Conservation (phyloP, 1,140 invertebrate genomes). For the Drosophila bocqueti region DNA sequence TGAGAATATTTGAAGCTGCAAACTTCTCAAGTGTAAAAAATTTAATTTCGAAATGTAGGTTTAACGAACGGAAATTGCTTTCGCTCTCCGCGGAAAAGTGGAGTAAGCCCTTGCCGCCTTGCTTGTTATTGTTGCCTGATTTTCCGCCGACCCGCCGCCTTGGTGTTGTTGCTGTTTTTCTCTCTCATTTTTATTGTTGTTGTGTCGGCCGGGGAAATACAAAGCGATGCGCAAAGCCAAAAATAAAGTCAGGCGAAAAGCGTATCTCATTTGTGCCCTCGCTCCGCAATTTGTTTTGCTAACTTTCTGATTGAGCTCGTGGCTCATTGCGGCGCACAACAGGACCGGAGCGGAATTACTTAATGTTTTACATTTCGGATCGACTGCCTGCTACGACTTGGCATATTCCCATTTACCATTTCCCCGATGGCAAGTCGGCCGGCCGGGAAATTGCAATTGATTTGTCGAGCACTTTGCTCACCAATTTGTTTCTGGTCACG, state of each 20-base stretch:
- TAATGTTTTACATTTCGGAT: conserved; percentile 71
- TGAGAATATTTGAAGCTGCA: conserved; percentile 79
- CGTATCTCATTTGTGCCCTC: conserved; percentile 61
- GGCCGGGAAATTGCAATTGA: conserved; percentile 74
- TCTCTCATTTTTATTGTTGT: conserved; percentile 7
- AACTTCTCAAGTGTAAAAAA: conserved; percentile 83
- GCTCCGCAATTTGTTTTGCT: conserved; percentile 75
- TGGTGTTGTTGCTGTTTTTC: conserved; percentile 13
- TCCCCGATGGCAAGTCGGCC: conserved; percentile 30
- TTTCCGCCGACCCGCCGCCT: conserved; percentile 30
- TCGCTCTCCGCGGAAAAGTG: conserved; percentile 66
- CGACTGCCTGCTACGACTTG: conserved; percentile 9
- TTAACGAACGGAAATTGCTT: conserved; percentile 84
- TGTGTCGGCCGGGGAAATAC: conserved; percentile 22
- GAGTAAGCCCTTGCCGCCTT: conserved; percentile 54
- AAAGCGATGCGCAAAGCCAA: conserved; percentile 34
- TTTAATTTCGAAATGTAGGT: conserved; percentile 83
- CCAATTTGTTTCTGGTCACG: conserved; percentile 73
- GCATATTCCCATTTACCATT: conserved; percentile 5
- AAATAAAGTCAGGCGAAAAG: conserved; percentile 43
- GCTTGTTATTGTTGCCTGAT: conserved; percentile 42
- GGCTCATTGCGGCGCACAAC: conserved; percentile 59
- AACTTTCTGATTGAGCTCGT: conserved; percentile 80
- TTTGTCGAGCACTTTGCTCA: conserved; percentile 74
- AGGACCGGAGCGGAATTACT: conserved; percentile 68